Conservation (phyloP, 2,888 invertebrate species). For the Pycnomerus fuliginosus region DNA sequence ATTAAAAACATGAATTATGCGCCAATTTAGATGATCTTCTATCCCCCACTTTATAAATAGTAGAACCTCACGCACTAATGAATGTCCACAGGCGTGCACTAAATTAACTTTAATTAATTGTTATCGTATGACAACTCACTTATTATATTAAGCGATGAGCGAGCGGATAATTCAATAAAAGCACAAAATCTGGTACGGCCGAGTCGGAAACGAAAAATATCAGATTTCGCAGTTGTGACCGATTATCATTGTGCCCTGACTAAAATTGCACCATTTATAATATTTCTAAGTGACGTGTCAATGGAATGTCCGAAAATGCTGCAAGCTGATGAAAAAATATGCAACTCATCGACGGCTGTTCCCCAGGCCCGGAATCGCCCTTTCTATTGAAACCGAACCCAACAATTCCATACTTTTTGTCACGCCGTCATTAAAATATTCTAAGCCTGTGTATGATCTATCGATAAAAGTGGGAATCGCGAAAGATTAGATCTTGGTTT, state of each 20-base stretch:
- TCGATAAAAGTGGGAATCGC: too few relatives aligned
- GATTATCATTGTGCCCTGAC: conserved; percentile 40
- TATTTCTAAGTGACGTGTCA: conserved; percentile 51
- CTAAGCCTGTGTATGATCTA: too few relatives aligned
- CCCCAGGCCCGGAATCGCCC: conserved; percentile 33
- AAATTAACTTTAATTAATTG: conserved; percentile 24
- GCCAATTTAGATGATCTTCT: conserved; percentile 20
- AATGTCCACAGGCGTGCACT: conserved; percentile 21
- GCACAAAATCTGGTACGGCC: neutral
- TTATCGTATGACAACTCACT: conserved; percentile 12
- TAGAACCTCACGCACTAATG: conserved; percentile 15
- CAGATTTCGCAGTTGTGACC: conserved; percentile 41
- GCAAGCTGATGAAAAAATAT: conserved; percentile 39
- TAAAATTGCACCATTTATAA: conserved; percentile 51
- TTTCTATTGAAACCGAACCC: neutral
- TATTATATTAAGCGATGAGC: conserved; percentile 3
- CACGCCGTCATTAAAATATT: neutral
- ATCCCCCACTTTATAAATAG: conserved; percentile 24
- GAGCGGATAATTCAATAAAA: conserved; percentile 5
- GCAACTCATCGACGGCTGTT: conserved; percentile 49
- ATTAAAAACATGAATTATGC: conserved; percentile 28
- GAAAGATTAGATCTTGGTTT: too few relatives aligned
- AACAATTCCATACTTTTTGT: neutral
- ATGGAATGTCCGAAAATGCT: conserved; percentile 45
- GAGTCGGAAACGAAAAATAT: conserved; percentile 44